Evolutionary conservation across 2,888 invertebrate genomes (phyloP).

Genomic region (Druceiella hillmani): DNA sequence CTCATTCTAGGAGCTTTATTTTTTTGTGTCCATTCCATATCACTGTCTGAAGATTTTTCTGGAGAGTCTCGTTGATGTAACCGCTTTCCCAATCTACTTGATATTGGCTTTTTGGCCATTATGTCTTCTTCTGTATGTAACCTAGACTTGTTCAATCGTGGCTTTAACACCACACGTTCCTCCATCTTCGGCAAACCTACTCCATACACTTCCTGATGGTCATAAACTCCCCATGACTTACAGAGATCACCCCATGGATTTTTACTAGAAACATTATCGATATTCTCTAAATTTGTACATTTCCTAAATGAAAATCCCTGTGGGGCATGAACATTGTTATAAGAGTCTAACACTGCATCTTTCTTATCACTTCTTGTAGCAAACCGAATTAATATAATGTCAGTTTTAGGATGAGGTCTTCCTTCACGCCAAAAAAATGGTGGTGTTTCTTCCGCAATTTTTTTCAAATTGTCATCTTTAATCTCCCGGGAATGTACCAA

Average conservation of each 20-base stretch:
- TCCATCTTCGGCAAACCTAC: conserved; percentile 34
- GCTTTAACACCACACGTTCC: conserved; percentile 19
- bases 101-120: conserved; percentile 30
- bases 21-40: conserved; percentile 54
- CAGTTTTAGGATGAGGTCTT: conserved; percentile 56
- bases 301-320: too few relatives aligned
- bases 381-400: conserved; percentile 67
- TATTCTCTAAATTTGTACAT: conserved; percentile 32
- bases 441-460: conserved; percentile 46
- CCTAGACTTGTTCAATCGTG: conserved; percentile 34
- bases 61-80: conserved; percentile 32
- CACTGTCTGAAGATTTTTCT: conserved; percentile 43
- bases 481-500: conserved; percentile 52
- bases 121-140: too few relatives aligned
- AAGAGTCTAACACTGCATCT: conserved; percentile 25
- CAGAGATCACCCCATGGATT: conserved; percentile 74
- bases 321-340: too few relatives aligned
- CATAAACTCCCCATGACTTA: conserved; percentile 62
- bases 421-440: conserved; percentile 75
- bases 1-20: conserved; percentile 70
- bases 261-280: conserved; percentile 39
- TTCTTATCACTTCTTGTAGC: conserved; percentile 71
- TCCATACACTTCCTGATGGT: conserved; percentile 52
- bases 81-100: conserved; percentile 40
- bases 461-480: conserved; percentile 34